phyloP scores from a whole-genome alignment of 2,113 vertebrate genomes.

The Corapipo altera region DNA sequence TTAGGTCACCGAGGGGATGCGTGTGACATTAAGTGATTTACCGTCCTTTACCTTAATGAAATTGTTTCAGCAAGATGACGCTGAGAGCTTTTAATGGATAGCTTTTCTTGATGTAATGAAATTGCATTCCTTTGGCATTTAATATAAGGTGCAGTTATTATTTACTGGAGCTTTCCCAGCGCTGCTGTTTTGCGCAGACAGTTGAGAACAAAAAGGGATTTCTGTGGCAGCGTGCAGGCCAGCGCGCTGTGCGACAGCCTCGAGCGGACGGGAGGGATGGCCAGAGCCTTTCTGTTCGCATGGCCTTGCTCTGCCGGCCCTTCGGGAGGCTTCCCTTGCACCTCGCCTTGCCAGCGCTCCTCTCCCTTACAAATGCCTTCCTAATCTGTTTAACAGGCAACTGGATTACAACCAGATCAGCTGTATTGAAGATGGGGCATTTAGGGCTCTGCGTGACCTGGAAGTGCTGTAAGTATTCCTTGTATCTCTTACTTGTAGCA shows the following conservation, averaged over 20 bases:
- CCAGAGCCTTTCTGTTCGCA: not conserved
- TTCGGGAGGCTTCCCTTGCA: slow-evolving; percentile 11
- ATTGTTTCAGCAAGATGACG: slow-evolving; percentile 94
- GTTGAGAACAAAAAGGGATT: slow-evolving; percentile 79
- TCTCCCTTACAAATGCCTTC: slow-evolving; percentile 59
- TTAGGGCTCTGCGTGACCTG: slow-evolving; percentile 92
- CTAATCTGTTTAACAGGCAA: slow-evolving; percentile 87
- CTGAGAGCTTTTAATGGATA: slow-evolving; percentile 90
- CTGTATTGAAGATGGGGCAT: slow-evolving; percentile 96
- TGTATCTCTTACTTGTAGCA: slow-evolving; percentile 47
- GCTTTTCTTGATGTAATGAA: slow-evolving; percentile 92
- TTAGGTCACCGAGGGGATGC: slow-evolving; percentile 87
- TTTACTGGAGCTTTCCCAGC: slow-evolving; percentile 82
- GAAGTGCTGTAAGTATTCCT: slow-evolving; percentile 94
- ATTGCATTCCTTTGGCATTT: slow-evolving; percentile 89
- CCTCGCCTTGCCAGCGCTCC: not conserved
- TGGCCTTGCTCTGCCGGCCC: slow-evolving; percentile 5
- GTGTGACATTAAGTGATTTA: slow-evolving; percentile 94
- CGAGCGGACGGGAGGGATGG: not conserved
- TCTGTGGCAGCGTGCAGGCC: slow-evolving; percentile 65
- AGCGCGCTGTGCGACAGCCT: slow-evolving; percentile 54
- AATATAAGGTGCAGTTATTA: slow-evolving; percentile 89
- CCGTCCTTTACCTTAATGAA: slow-evolving; percentile 96
- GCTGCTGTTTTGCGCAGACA: slow-evolving; percentile 69
- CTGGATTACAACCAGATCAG: slow-evolving; percentile 99